phyloP scores from a whole-genome alignment of 2,113 vertebrate genomes.

The Phodopus roborovskii region DNA sequence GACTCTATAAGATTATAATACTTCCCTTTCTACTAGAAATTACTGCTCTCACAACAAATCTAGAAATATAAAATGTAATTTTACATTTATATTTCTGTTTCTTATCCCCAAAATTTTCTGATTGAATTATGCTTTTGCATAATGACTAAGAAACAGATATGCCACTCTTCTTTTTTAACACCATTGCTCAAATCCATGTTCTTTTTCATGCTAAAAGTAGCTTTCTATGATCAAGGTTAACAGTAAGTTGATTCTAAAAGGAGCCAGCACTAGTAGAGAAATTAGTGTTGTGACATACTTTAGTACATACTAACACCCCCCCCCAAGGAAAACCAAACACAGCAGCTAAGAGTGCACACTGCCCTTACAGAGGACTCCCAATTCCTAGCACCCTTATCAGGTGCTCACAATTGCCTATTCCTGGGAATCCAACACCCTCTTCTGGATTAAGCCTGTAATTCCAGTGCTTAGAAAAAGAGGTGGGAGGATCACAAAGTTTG shows the following conservation, averaged over 20 bases:
- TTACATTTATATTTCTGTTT: conserved; percentile 44
- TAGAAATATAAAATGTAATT: conserved; percentile 57
- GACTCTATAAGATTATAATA: conserved; percentile 16
- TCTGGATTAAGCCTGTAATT: background rate
- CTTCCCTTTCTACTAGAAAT: conserved; percentile 11
- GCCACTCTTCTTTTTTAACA: conserved; percentile 43
- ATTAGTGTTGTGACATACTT: conserved; percentile 64
- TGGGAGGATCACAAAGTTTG: background rate
- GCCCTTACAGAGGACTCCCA: background rate
- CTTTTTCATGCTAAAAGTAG: conserved; percentile 64
- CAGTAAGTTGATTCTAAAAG: conserved; percentile 41
- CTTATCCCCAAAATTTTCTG: background rate
- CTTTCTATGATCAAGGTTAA: conserved; percentile 1
- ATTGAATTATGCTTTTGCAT: conserved; percentile 6
- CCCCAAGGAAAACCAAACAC: background rate
- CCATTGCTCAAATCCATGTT: conserved; percentile 49
- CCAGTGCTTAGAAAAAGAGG: background rate
- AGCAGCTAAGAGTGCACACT: background rate
- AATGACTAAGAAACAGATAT: conserved; percentile 16
- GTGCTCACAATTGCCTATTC: background rate
- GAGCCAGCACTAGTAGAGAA: conserved; percentile 55
- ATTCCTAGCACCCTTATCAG: background rate
- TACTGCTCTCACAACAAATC: background rate
- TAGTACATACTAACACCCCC: conserved; percentile 55
- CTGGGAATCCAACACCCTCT: background rate